These are phyloP conservation scores for Cygnus atratus DNA, from an alignment of 2,113 vertebrate genomes.

Conservation along the genomic window DNA sequence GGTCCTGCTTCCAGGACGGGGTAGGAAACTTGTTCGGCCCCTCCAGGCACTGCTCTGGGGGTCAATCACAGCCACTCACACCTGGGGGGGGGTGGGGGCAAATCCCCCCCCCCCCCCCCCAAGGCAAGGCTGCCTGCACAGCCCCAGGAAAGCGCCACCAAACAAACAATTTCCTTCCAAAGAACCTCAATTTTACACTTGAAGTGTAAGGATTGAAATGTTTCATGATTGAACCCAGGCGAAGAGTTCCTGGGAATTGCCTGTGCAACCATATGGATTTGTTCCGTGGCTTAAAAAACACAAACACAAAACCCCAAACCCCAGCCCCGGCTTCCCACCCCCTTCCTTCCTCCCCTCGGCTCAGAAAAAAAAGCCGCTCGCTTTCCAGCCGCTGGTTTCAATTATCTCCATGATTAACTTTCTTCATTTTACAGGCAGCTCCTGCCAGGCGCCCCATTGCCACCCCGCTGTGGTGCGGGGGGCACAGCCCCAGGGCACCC, in stretches of 20 bases:
- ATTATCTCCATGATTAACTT: slow-evolving; percentile 51
- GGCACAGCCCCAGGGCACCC: neutral
- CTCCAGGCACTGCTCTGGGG: fast-evolving
- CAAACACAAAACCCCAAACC: neutral
- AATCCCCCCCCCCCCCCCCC: neutral
- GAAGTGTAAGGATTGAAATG: neutral
- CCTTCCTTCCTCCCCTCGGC: neutral
- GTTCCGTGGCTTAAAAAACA: neutral
- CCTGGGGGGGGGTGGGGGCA: too few relatives aligned
- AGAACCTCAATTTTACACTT: neutral
- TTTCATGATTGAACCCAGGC: neutral
- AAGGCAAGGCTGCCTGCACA: neutral
- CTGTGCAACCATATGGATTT: neutral
- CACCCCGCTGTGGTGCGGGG: neutral
- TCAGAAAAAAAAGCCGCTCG: neutral
- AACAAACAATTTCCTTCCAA: neutral
- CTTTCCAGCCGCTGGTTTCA: slow-evolving; percentile 17
- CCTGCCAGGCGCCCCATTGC: neutral
- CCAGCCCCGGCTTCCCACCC: neutral
- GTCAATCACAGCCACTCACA: neutral
- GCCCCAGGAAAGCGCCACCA: neutral
- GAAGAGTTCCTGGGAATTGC: slow-evolving; percentile 33
- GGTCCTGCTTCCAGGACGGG: neutral
- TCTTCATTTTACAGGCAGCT: neutral
- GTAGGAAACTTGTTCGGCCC: neutral